These are phyloP conservation scores for Eulemur rubriventer DNA, from an alignment of 2,797 vertebrate species.

Conservation along the genomic window DNA sequence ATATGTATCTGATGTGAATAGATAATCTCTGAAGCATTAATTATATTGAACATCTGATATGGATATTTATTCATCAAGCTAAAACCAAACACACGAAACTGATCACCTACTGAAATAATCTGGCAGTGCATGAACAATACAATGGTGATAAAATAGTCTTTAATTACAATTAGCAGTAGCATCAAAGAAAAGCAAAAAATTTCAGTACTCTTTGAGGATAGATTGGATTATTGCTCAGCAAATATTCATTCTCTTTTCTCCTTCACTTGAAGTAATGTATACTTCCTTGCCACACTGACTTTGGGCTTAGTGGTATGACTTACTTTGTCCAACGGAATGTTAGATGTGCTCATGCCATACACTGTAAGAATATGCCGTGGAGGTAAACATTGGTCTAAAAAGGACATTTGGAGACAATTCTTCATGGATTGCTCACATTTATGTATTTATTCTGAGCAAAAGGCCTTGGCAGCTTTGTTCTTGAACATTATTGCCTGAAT, in stretches of 20 bases:
- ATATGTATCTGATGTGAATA: not conserved
- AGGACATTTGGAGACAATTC: not conserved
- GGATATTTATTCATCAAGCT: not conserved
- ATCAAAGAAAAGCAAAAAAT: constrained; percentile 16
- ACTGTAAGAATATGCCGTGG: not conserved
- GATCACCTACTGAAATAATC: not conserved
- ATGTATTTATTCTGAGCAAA: not conserved
- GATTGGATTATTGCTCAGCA: not conserved
- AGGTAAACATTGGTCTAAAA: not conserved
- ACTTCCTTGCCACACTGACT: not conserved
- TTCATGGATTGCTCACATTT: not conserved
- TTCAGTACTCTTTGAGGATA: not conserved
- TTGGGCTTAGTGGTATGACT: not conserved
- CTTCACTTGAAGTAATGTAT: not conserved
- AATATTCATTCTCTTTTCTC: not conserved
- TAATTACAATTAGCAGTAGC: not conserved
- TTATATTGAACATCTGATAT: not conserved
- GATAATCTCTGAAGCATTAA: not conserved
- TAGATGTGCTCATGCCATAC: not conserved
- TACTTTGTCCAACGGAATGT: not conserved
- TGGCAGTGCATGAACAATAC: not conserved
- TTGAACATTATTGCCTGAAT: not conserved
- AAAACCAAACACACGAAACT: constrained; percentile 1
- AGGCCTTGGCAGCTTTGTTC: not conserved
- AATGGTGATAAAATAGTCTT: not conserved